Base-by-base conservation (phyloP, 2,888 invertebrate species). In the Tridacna crocea region DNA sequence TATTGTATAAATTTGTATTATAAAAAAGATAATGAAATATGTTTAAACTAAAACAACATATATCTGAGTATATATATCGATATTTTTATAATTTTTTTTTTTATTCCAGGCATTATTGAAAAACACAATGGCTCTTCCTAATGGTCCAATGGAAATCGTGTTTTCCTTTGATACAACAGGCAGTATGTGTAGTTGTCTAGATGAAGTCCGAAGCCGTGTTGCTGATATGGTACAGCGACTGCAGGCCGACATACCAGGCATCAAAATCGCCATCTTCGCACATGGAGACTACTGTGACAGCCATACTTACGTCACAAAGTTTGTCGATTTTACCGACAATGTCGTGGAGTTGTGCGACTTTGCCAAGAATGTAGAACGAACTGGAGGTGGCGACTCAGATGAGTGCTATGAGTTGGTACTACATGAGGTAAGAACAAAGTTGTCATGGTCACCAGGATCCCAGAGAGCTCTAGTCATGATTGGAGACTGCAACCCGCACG, bases 351-450 rank as follows among this genome's bases (percentile, higher is more conserved):
- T 88, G 72, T 87, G 87, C 65, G 72, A 83, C 22, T 92, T 92
- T 77, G 91, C 90, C 2, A 87, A 89, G n/a, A 87, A 81, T 58
- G 91, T 90, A 0, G 74, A 77, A 17, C 70, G 80, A 17, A 93
- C 93, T 0, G 90, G 92, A 10, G 93, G 93, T 0, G 92, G 93
- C 0, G 93, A 93, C 81, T 80, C 81, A 2, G 91, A 91, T 47
- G 94, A 94, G 73, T 93, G 93, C 77, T 94, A 94, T 83, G 94
- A 94, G 82, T 88, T 93, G 48, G 93, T 93, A 15, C 88, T 94
- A 48, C 86, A 89, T 47, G 87, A 93, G 82, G 92, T 90, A 4
- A 87, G 92, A 27, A 89, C 89, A 3, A 82, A 91, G 74, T 83
- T 93, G 63, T 90, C 91, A 15, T 93, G 93, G 93, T 91, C 91